Evolutionary conservation across 2,888 invertebrate genomes (phyloP).

Genomic region (Siphlonurus alternatus): DNA sequence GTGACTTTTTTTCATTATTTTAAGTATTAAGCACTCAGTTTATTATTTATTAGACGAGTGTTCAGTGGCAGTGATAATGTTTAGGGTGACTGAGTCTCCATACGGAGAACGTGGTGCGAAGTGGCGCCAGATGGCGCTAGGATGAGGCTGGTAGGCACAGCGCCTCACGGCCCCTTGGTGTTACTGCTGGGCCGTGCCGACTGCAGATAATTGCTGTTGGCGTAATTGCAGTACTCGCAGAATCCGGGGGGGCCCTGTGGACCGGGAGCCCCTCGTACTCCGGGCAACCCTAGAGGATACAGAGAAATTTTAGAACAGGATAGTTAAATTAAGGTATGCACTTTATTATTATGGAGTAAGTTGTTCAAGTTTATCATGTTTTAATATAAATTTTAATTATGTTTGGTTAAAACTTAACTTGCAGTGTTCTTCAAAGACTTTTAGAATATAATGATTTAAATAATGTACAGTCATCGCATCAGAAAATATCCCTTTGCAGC

Average conservation of each 20-base stretch:
- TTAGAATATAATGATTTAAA: no score
- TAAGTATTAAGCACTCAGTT: not conserved
- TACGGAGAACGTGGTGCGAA: no score
- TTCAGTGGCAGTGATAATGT: not conserved
- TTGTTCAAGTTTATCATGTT: not conserved
- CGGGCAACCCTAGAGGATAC: slow-evolving; percentile 17
- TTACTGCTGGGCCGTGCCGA: slow-evolving; percentile 32
- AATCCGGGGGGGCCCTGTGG: slow-evolving; percentile 45
- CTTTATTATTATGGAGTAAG: no score
- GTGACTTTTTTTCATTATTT: not conserved
- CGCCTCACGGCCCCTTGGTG: slow-evolving; percentile 35
- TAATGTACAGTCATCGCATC: no score
- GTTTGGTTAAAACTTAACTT: no score
- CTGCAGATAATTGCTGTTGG: slow-evolving; percentile 32
- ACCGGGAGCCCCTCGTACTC: slow-evolving; percentile 42
- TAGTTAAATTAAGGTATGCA: slow-evolving; percentile 8
- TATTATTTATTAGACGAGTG: not conserved
- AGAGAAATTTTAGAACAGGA: slow-evolving; percentile 3
- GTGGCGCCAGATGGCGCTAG: no score
- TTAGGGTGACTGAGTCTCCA: not conserved
- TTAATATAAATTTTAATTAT: no score
- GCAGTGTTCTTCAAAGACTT: no score
- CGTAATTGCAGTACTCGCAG: slow-evolving; percentile 45
- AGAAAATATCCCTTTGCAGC: no score
- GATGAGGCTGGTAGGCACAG: no score